Base-by-base conservation (phyloP, 2,113 vertebrate species). In the Oncorhynchus kisutch region DNA sequence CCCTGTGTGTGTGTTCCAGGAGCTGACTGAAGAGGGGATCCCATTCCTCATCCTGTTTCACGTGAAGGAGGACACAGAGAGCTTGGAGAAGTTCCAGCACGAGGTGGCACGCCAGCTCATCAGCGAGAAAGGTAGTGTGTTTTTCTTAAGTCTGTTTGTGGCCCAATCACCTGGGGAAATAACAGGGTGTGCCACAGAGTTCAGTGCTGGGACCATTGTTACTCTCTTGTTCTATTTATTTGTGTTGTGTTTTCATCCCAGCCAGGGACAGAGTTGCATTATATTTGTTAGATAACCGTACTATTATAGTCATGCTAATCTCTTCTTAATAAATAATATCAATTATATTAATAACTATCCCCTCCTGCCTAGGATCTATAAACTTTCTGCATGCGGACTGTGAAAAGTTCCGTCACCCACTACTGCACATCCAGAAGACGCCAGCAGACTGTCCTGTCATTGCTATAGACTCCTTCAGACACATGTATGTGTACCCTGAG, bases 31-130 rank as follows among this genome's bases (percentile, higher is more conserved):
- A 94, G 98, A 99, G 91, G 98, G 98, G 57, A 94, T 99, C 75
- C 97, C 98, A 77, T 99, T 99, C 91, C 96, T 99, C 83, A 99
- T 99, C 88, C 94, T 99, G 78, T 99, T 99, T 92, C 98, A 99
- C 80, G 90, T 96, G 90, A 98, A 96, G 92, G 97, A 98, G 49
- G 98, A 99, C 80, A 81, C 92, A 48, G 93, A 94, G 62, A 99
- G 97, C 87, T 94, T 99, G 93, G 96, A 99, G 87, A 96, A 94
- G 88, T 99, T 99, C 87, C 97, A 99, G 45, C 97, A 97, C 66
- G 98, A 99, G 92, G 97, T 99, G 83, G 97, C 97, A 78, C 95
- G 97, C 60, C 98, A 99, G 82, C 94, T 99, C 85, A 99, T 99
- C 90, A 94, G 95, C 81, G 98, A 99, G 92, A 99, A 99, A 93